Conservation (phyloP, 2,797 vertebrate genomes). For the Gadopsis bispinosus region DNA sequence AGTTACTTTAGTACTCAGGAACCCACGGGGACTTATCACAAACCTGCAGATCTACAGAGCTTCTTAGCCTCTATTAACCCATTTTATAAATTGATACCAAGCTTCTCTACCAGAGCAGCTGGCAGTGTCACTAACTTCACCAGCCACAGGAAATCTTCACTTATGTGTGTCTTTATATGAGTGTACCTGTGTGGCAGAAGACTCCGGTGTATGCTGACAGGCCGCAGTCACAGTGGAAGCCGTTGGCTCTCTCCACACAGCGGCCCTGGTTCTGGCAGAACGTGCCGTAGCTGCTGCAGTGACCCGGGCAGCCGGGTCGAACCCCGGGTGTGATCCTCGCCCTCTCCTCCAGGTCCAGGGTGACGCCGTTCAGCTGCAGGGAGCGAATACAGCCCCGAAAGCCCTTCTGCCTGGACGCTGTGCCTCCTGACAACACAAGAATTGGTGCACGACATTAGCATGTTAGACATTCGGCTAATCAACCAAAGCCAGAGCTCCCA, state of each 20-base stretch:
- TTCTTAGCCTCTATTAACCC: not conserved
- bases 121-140: not conserved
- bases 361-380: constrained; percentile 90
- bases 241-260: constrained; percentile 88
- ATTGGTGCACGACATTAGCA: not conserved
- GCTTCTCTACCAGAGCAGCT: not conserved
- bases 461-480: not conserved
- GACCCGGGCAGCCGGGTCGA: constrained; percentile 91
- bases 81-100: not conserved
- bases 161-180: not conserved
- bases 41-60: not conserved
- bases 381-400: constrained; percentile 94
- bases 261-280: constrained; percentile 90
- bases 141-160: not conserved
- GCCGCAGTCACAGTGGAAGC: constrained; percentile 91
- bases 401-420: constrained; percentile 88
- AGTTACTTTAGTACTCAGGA: no score
- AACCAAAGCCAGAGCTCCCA: not conserved
- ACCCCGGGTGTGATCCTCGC: constrained; percentile 92
- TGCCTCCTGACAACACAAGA: constrained; percentile 78
- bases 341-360: constrained; percentile 91
- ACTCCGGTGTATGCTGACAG: constrained; percentile 56
- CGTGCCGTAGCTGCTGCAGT: constrained; percentile 93
- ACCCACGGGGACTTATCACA: no score
- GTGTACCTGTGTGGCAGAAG: constrained; percentile 63